Base-by-base conservation (phyloP, 2,113 vertebrate genomes). In the Apteryx mantelli region DNA sequence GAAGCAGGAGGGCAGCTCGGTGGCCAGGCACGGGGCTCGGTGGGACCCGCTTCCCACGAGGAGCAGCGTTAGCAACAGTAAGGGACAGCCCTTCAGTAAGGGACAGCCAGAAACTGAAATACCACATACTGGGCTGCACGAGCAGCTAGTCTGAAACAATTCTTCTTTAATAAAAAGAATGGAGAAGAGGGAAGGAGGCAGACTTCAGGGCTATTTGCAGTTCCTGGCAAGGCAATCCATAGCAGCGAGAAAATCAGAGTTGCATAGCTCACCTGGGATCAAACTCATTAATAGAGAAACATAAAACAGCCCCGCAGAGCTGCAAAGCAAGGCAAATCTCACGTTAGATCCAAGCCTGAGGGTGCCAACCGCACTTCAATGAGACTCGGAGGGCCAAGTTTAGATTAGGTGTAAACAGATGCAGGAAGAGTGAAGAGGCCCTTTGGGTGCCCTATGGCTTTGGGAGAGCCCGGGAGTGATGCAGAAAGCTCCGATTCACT, bases 291-390 rank as follows among this genome's bases (percentile, higher is more conserved):
- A 12, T 40, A 20, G 75, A 32, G 34, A 32, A 26, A 30, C 3
- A 0, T 13, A 3, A 36, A 44, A 28, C 14, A 50, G 30, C 38
- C 9, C 17, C 28, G 14, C 44, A 64, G 20, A 44, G 44, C 24
- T 2, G 1, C 22, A 14, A 21, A 21, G 11, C 36, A 34, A 21
- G 12, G 34, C 1, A 0, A 63, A 56, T 26, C 0, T 1, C 25
- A 48, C 3, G 2, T 25, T 1, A 1, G 17, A 63, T 48, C 61
- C n/a, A 58, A 32, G 30, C 22, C 22, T 17, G n/a, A 36, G 26
- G 11, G 30, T 36, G 38, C 65, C 32, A 68, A 42, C 26, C 18
- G 21, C 30, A 17, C 22, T 76, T 69, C n/a, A 36, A 4, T 1
- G 1, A 16, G 12, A 21, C 32, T 55, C 38, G 8, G 17, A n/a